Conservation (phyloP, 2,113 vertebrate species). For the Sylvietta virens region DNA sequence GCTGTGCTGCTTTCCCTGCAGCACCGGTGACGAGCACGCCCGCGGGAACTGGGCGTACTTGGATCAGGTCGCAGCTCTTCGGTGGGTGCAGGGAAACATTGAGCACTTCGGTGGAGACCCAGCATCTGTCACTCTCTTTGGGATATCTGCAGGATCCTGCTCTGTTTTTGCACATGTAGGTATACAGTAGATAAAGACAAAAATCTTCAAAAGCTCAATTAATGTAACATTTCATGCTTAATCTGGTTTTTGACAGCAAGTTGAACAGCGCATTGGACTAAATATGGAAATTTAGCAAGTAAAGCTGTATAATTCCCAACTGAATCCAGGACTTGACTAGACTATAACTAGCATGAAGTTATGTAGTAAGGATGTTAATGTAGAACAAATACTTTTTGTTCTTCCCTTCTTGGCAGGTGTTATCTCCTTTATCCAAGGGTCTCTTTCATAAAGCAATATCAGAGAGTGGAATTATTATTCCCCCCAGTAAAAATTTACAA, state of each 20-base stretch:
- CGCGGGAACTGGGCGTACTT: slow-evolving; percentile 81
- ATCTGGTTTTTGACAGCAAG: background rate
- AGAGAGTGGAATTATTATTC: slow-evolving; percentile 36
- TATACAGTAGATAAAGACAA: background rate
- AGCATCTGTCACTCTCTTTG: slow-evolving; percentile 84
- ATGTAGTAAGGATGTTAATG: background rate
- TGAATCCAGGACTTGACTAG: background rate
- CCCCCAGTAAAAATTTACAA: background rate
- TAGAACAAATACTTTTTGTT: background rate
- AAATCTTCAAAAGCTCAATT: background rate
- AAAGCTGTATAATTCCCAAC: background rate
- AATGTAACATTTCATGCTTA: background rate
- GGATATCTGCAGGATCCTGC: slow-evolving; percentile 82
- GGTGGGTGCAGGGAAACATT: slow-evolving; percentile 84
- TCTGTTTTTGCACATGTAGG: slow-evolving; percentile 81
- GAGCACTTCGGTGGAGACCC: slow-evolving; percentile 85
- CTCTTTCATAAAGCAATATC: slow-evolving; percentile 55
- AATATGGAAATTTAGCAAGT: background rate
- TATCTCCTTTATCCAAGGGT: slow-evolving; percentile 48
- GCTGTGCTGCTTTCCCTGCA: slow-evolving; percentile 25
- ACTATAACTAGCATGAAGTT: background rate
- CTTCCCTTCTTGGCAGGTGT: slow-evolving; percentile 8
- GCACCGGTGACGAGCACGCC: slow-evolving; percentile 81
- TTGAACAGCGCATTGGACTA: background rate
- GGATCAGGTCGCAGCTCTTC: slow-evolving; percentile 85